Evolutionary conservation across 1,140 invertebrate genomes (phyloP), one percentile per base, ranked within the genome.

Genomic region (Drosophila tsacasi): DNA sequence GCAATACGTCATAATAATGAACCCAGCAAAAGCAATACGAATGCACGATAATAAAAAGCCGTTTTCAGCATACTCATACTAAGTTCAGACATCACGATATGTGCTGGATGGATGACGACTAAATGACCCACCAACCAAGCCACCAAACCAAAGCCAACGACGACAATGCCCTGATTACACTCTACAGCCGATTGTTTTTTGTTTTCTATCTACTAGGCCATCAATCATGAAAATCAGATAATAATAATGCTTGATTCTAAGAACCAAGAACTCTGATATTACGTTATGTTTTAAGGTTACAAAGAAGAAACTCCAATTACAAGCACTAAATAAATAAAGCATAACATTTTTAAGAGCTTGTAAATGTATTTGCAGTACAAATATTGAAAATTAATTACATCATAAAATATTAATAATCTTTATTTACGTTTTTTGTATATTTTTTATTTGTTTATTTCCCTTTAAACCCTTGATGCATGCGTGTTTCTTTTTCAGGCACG

Each of bases 1-100:
- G 59, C 73, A 76, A 76, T 75, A 76, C 73, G 62, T 77, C 75
- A 77, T 60, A 75, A 76, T 76, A 65, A 77, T 47, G 73, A 77
- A 77, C 72, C 60, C 44, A 62, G 59, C 42, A 67, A 60, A 62
- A 21, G 47, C 49, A 76, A 55, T 66, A 76, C 19, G n/a, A 52
- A 40, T 49, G 66, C 52, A 64, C 40, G 42, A 75, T 76, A 75
- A 76, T 65, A 75, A 76, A 76, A 76, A 76, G 54, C 71, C 58
- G 72, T 65, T 65, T 76, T 44, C n/a, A 59, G 35, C 71, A 64
- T 75, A 57, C 46, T 52, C 66, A 64, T 65, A 76, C 73, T 59
- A 76, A 71, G 65, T 72, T 65, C 66, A 59, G 39, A 72, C 66
- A 72, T 59, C 65, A 72, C 69, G 52, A 72, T 69, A 72, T 59